These are phyloP conservation scores for Netelia melanura DNA, from an alignment of 2,888 invertebrate genomes.

Conservation along the genomic window DNA sequence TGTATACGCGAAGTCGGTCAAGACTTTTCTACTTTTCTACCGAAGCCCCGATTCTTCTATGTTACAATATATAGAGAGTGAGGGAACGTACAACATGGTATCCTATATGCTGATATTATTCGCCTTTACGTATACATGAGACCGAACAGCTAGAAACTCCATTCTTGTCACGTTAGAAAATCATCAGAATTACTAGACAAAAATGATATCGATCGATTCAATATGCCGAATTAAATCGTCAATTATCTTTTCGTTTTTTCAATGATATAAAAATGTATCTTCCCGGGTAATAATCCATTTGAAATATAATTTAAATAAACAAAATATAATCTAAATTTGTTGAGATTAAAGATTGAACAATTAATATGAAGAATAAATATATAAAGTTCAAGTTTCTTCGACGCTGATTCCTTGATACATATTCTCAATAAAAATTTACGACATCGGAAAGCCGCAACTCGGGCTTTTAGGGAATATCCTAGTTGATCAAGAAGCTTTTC, in stretches of 20 bases:
- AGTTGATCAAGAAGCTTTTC: constrained; percentile 47
- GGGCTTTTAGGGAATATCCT: constrained; percentile 17
- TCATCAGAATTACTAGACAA: constrained; percentile 15
- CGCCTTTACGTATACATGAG: constrained; percentile 12
- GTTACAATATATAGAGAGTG: constrained; percentile 5
- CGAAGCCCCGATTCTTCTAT: constrained; percentile 39
- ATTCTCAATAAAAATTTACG: background rate
- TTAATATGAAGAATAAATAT: too few species aligned
- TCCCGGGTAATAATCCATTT: too few species aligned
- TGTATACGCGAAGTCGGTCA: constrained; percentile 29
- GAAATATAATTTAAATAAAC: too few species aligned
- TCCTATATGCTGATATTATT: constrained; percentile 36
- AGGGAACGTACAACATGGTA: background rate
- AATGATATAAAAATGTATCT: too few species aligned
- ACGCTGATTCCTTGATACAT: background rate
- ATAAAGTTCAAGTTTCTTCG: background rate
- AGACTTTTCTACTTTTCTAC: constrained; percentile 49
- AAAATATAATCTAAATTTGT: too few species aligned
- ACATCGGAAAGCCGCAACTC: constrained; percentile 8
- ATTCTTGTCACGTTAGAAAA: constrained; percentile 12
- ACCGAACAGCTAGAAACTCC: background rate
- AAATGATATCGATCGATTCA: background rate
- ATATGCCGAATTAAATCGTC: background rate
- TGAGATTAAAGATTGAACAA: too few species aligned
- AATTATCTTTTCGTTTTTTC: background rate